Percentiles rank a stretch among this genome's conserved stretches.
These are phyloP conservation scores for Oedothorax gibbosus DNA, from an alignment of 1,140 invertebrate species.

Conservation along the genomic window DNA sequence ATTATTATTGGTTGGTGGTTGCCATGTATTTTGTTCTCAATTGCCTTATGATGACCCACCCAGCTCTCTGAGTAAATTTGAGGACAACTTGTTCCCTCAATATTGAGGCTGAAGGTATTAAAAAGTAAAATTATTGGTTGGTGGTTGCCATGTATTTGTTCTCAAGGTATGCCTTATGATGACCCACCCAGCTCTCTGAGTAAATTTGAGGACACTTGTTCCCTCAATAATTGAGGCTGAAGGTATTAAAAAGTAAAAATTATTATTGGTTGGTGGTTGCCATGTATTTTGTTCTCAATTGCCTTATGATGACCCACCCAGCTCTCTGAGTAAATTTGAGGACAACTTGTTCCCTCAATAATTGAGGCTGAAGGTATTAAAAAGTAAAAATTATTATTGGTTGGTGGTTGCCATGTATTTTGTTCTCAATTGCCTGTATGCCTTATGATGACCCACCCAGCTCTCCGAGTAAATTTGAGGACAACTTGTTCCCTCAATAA, in stretches of 20 bases:
- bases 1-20: neutral
- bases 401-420: no score
- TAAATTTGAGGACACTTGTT: neutral
- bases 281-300: no score
- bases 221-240: conserved; percentile 3
- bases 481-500: neutral
- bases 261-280: no score
- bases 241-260: neutral
- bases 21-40: neutral
- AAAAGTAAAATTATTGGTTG: neutral
- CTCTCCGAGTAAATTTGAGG: no score
- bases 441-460: no score
- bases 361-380: conserved; percentile 21
- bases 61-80: conserved; percentile 32
- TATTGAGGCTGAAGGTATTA: neutral
- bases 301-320: no score
- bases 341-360: neutral
- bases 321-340: no score
- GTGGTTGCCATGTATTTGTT: neutral
- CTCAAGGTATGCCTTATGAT: conserved; percentile 14
- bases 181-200: conserved; percentile 51
- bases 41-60: conserved; percentile 34
- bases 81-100: neutral
- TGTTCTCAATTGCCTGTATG: no score
- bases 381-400: no score